phyloP scores from a whole-genome alignment of 2,797 vertebrate genomes.

The Karalla daura region DNA sequence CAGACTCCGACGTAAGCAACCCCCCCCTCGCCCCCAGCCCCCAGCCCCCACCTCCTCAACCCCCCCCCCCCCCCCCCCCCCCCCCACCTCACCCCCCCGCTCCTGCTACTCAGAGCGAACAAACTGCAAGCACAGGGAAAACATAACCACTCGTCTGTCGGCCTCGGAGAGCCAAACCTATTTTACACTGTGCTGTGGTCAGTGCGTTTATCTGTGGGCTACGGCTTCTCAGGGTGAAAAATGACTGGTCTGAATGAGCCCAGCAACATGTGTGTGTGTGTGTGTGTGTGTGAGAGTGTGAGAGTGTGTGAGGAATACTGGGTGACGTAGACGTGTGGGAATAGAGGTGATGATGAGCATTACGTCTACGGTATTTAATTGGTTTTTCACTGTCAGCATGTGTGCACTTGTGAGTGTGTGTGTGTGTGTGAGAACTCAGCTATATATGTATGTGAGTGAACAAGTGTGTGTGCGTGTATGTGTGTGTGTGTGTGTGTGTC shows the following conservation, averaged over 20 bases:
- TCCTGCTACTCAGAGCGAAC: constrained; percentile 33
- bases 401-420: constrained; percentile 10
- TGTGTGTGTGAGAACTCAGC: neutral
- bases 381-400: constrained; percentile 46
- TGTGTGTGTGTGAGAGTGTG: constrained; percentile 5
- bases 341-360: constrained; percentile 34
- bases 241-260: constrained; percentile 34
- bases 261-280: neutral
- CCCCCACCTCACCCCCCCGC: too few relatives aligned
- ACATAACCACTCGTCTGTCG: constrained; percentile 56
- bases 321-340: neutral
- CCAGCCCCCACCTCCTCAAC: too few relatives aligned
- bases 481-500: constrained; percentile 16
- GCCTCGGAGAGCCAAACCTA: constrained; percentile 49
- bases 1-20: too few relatives aligned
- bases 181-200: constrained; percentile 37
- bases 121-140: constrained; percentile 26
- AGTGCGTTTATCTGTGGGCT: constrained; percentile 52
- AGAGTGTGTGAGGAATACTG: constrained; percentile 1
- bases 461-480: constrained; percentile 13
- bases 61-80: too few relatives aligned
- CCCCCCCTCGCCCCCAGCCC: too few relatives aligned
- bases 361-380: constrained; percentile 25
- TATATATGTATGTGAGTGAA: neutral
- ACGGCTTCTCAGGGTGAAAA: constrained; percentile 40